Evolutionary conservation across 2,888 invertebrate species (phyloP), one percentile per base, ranked within the genome.

Genomic region (Zaprionus obscuricornis): DNA sequence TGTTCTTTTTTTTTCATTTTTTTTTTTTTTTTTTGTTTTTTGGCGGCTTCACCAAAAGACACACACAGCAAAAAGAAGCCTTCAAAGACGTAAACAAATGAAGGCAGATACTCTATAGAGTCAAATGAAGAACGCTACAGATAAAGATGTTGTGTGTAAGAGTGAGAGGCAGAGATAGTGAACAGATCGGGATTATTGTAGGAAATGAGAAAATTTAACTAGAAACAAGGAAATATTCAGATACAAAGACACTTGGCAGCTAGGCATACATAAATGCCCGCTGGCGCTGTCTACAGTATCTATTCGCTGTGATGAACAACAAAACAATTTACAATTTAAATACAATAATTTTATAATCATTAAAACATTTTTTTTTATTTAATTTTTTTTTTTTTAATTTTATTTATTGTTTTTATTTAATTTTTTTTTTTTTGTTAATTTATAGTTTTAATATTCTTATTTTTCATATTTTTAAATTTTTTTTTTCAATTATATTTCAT

Each of bases 81-180:
- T 8, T 29, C 24, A 69, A 43, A 72, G 71, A 69, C 84, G 66
- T 85, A 79, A 85, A 76, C 81, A 79, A 85, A 85, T 76, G 77
- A 62, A 60, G 65, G 46, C 81, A 59, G 58, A 66, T 64, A 63
- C 16, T n/a, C n/a, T n/a, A n/a, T n/a, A 11, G 47, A 36, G 27
- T 16, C 10, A 16, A 29, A 17, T 13, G 50, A 34, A 58, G 58
- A 50, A 56, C 4, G 22, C 22, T 42, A 66, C 59, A 72, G 68
- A 72, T 68, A 72, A 22, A 22, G 7, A 22, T 22, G 22, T 22
- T 22, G 4, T 22, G 22, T 22, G 4, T 22, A 22, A 26, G 55
- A 33, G 17, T 55, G 16, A 64, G 26, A 37, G 37, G 20, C 16
- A 16, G 54, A 3, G 6, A 13, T 13, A 13, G 3, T 8, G 33